Evolutionary conservation across 2,797 vertebrate genomes (phyloP), one percentile per base, ranked within the genome.

Genomic region (Phataginus tetradactyla): DNA sequence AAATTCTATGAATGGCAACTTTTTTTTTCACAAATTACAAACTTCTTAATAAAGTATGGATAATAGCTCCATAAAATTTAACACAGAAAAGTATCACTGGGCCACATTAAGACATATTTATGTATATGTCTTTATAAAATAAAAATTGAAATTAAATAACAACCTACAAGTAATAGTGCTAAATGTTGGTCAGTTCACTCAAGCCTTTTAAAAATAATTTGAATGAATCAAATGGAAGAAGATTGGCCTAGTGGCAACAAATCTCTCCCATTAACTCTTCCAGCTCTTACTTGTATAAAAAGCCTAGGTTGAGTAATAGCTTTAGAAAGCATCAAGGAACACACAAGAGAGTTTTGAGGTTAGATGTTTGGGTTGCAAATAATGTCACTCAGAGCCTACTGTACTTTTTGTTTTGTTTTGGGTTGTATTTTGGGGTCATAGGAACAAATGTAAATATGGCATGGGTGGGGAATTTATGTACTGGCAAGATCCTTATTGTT

Each of bases 1-100:
- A 84, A 84, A 66, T 64, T 55, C 34, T 59, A 27, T 80, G 45
- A 51, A n/a, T 37, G 57, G 21, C 10, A 59, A 18, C 18, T 29
- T 1, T 27, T 72, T 78, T 86, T 49, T 53, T 1, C 5, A 12
- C 39, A 78, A 89, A 51, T 49, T 42, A 45, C 11, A 84, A 4
- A 51, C 61, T 91, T 86, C 32, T 94, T 74, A 83, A 71, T 91
- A 34, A 81, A 72, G 5, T 57, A 4, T 55, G 12, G 18, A 59
- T 80, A 75, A 23, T 83, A 79, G 74, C 15, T 94, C 74, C 53
- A 90, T 45, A 87, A 95, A 95, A 79, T 27, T 23, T 80, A 91
- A 75, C 34, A 39, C 10, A 45, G 74, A 77, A 83, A 78, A 90
- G 32, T 63, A 93, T 25, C 12, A 61, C 8, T 34, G 51, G 23